Evolutionary conservation across 2,888 invertebrate genomes (phyloP), one percentile per base, ranked within the genome.

Genomic region (Brachylomia viminalis): DNA sequence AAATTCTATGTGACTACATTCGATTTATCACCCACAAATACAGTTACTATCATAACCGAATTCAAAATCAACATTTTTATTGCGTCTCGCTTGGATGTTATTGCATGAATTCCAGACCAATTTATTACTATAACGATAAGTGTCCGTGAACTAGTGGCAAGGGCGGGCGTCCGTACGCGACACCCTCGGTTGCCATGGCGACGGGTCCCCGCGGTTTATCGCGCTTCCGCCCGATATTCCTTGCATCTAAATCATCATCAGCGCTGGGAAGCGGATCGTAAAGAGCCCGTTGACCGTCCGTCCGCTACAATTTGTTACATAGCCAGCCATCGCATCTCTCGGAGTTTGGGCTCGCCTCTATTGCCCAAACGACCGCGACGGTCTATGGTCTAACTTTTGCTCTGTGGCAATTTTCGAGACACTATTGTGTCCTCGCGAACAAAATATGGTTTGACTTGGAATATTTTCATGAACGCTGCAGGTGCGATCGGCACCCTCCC

Each of bases 221-320:
- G 80, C 88, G 90, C 92, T 94, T 95, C 94, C 95, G 94, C 88
- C 92, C 92, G 91, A 93, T 94, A 92, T 93, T 94, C 92, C 94
- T 92, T 94, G 95, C 95, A 95, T 95, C 95, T 96, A 96, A 95
- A 96, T 96, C 96, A 96, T 95, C 95, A 95, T 96, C 95, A 95
- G 93, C 81, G 92, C 88, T 93, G 94, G 94, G 94, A 94, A 93
- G 90, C 92, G 92, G 90, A 91, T 95, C 95, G 94, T 95, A 95
- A 95, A 95, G 93, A 91, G 94, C 92, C 92, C 93, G 92, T 92
- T 95, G 95, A 94, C 95, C 95, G 94, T 75, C 82, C 79, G 59
- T 67, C 77, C 68, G 72, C 73, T 72, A 84, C 86, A 92, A 93
- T 93, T 93, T 93, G 94, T 94, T 92, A 92, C 75, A 80, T 72